phyloP scores from a whole-genome alignment of 92 coral and sea anemone genomes.

The Palythoa grandiflora region DNA sequence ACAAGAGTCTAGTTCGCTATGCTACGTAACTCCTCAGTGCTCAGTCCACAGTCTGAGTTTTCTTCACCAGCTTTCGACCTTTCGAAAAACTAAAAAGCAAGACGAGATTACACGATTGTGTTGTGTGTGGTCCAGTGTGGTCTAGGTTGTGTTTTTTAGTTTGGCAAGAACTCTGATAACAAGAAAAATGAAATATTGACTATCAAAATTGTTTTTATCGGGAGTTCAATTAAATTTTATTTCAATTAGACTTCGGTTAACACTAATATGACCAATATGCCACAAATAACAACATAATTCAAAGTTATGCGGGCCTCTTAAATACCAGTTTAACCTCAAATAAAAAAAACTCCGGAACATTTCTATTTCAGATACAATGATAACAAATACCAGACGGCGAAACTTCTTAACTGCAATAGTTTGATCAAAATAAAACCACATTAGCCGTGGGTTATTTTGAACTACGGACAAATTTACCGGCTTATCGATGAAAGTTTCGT shows the following conservation, averaged over 20 bases:
- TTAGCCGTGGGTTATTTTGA: neutral
- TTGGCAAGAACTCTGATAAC: neutral
- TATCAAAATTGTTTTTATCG: slow-evolving; percentile 1
- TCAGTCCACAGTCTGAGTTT: too few species aligned
- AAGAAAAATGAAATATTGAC: neutral
- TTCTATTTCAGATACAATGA: neutral
- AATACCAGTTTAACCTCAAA: slow-evolving; percentile 44
- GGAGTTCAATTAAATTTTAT: neutral
- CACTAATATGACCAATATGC: slow-evolving; percentile 28
- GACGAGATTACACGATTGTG: neutral
- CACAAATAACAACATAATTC: slow-evolving; percentile 31
- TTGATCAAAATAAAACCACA: neutral
- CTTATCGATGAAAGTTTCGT: neutral
- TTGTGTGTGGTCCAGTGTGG: slow-evolving; percentile 3
- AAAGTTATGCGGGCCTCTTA: slow-evolving; percentile 4
- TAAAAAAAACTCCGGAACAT: neutral
- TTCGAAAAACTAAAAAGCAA: neutral
- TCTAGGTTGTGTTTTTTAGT: neutral
- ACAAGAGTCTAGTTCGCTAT: neutral
- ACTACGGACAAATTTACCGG: neutral
- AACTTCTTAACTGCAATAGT: neutral
- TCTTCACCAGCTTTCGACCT: too few species aligned
- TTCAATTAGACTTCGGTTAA: slow-evolving; percentile 32
- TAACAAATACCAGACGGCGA: slow-evolving; percentile 13
- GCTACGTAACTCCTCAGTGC: too few species aligned